Evolutionary conservation across 1,140 invertebrate genomes (phyloP).

Genomic region (Listronotus bonariensis): DNA sequence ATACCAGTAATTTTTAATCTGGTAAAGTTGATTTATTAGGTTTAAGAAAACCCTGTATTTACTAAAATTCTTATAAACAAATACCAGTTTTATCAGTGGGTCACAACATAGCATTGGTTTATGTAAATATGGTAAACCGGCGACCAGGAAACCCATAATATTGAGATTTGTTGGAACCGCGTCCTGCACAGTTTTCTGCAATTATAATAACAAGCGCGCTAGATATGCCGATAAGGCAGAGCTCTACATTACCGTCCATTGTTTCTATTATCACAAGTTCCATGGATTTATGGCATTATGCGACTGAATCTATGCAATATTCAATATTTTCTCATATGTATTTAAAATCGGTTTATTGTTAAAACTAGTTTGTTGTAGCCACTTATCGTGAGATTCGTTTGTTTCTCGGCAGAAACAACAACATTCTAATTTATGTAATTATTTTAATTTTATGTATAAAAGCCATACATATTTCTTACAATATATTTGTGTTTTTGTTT

Average conservation of each 20-base stretch:
- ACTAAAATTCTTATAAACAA: neutral
- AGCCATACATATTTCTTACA: neutral
- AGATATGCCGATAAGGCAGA: conserved; percentile 17
- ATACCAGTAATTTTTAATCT: no score
- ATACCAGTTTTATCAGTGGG: conserved; percentile 16
- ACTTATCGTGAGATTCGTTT: neutral
- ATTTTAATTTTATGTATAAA: neutral
- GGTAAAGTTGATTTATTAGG: no score
- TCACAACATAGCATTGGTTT: conserved; percentile 1
- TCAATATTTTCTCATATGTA: conserved; percentile 14
- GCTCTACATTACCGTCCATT: conserved; percentile 2
- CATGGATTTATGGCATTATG: conserved; percentile 7
- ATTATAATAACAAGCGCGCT: conserved; percentile 29
- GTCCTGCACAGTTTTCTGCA: conserved; percentile 4
- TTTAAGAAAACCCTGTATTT: no score
- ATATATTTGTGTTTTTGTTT: neutral
- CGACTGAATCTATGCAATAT: conserved; percentile 7
- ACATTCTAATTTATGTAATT: conserved; percentile 8
- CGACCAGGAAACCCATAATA: conserved; percentile 18
- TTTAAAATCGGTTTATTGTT: conserved; percentile 1
- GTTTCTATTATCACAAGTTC: conserved; percentile 13
- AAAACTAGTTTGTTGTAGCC: conserved; percentile 1
- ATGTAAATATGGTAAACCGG: conserved; percentile 25
- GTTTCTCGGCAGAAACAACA: neutral
- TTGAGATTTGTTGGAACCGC: conserved; percentile 6